phyloP scores from a whole-genome alignment of 2,888 invertebrate genomes.

The Archips xylosteana region DNA sequence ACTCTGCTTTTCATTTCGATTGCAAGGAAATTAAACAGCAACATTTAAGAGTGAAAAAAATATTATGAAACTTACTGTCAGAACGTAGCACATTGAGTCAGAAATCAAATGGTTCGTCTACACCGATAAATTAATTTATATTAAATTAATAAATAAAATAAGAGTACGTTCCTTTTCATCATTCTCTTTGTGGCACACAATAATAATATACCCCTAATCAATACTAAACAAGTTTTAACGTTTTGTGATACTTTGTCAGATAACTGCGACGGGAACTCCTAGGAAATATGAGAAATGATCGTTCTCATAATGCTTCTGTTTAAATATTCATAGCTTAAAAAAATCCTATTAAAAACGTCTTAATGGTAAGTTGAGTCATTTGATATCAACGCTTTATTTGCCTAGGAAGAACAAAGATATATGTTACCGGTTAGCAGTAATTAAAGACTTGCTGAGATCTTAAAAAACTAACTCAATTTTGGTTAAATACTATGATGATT shows the following conservation, averaged over 20 bases:
- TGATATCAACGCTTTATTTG: neutral
- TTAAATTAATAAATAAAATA: too few species aligned
- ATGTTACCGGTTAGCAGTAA: slow-evolving; percentile 15
- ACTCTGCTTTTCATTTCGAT: too few species aligned
- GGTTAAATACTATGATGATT: slow-evolving; percentile 25
- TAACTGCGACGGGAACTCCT: slow-evolving; percentile 16
- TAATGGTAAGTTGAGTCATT: slow-evolving; percentile 9
- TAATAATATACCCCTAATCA: neutral
- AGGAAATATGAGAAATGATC: slow-evolving; percentile 3
- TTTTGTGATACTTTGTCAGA: neutral
- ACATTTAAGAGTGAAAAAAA: too few species aligned
- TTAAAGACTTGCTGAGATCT: slow-evolving; percentile 14
- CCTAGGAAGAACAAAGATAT: slow-evolving; percentile 15
- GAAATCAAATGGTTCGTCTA: too few species aligned
- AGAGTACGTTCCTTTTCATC: too few species aligned
- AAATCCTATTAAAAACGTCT: slow-evolving; percentile 1
- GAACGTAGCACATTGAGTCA: too few species aligned
- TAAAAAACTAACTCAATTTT: slow-evolving; percentile 21
- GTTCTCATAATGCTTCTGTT: slow-evolving; percentile 4
- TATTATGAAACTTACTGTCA: too few species aligned
- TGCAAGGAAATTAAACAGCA: too few species aligned
- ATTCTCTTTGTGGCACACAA: too few species aligned
- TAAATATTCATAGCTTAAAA: slow-evolving; percentile 20
- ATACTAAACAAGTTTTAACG: neutral
- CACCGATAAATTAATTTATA: too few species aligned